phyloP scores from a whole-genome alignment of 2,888 invertebrate species.

The Spodoptera picta region DNA sequence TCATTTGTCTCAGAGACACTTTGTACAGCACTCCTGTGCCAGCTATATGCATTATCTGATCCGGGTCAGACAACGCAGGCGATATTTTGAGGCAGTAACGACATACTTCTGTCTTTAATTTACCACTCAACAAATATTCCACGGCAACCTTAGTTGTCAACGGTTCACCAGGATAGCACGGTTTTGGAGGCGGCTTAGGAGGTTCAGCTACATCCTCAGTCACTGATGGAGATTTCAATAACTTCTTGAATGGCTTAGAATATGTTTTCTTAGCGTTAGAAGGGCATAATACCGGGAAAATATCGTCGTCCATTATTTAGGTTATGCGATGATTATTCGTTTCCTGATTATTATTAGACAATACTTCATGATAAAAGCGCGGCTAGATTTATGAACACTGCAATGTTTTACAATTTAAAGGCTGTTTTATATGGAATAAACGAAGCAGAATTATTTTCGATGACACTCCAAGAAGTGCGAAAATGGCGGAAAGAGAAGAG shows the following conservation, averaged over 20 bases:
- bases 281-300: constrained; percentile 39
- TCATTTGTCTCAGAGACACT: constrained; percentile 77
- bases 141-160: constrained; percentile 77
- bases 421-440: not conserved
- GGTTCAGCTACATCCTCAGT: constrained; percentile 17
- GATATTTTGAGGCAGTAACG: constrained; percentile 76
- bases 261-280: constrained; percentile 48
- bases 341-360: not conserved
- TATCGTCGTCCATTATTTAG: constrained; percentile 60
- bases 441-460: constrained; percentile 10
- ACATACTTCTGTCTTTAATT: constrained; percentile 74
- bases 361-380: constrained; percentile 26
- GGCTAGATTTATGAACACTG: not conserved
- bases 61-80: constrained; percentile 70
- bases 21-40: constrained; percentile 71
- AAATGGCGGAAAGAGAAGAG: constrained; percentile 52
- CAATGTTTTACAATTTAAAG: not conserved
- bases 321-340: constrained; percentile 44
- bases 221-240: constrained; percentile 1
- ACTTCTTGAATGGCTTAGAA: constrained; percentile 31
- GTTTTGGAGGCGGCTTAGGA: not conserved
- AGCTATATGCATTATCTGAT: constrained; percentile 75
- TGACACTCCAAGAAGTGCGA: constrained; percentile 44
- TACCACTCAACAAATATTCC: constrained; percentile 74
- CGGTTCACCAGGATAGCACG: constrained; percentile 41